phyloP scores from a whole-genome alignment of 2,113 vertebrate genomes.

The Anoura caudifer region DNA sequence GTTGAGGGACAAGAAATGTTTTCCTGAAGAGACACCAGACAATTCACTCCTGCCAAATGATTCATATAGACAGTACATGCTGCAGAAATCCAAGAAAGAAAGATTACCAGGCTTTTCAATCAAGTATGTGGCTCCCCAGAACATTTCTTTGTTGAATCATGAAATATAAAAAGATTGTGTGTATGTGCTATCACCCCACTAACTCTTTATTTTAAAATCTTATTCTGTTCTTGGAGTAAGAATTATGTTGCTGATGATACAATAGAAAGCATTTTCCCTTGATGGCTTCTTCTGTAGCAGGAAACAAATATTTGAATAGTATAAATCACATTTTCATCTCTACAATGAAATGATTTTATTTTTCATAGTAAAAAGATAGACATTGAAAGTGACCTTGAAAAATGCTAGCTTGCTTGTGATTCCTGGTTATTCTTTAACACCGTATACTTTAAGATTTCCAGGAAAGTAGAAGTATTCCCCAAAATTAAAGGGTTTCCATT shows the following conservation, averaged over 20 bases:
- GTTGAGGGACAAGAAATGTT: not conserved
- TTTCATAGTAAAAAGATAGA: conserved; percentile 8
- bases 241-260: not conserved
- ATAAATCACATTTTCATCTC: not conserved
- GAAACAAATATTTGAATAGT: conserved; percentile 31
- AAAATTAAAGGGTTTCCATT: not conserved
- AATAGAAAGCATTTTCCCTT: not conserved
- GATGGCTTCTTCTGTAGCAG: not conserved
- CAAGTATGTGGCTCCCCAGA: not conserved
- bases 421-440: not conserved
- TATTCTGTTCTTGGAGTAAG: not conserved
- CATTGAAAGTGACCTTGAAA: conserved; percentile 18
- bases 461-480: not conserved
- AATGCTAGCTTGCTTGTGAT: not conserved
- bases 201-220: not conserved
- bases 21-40: not conserved
- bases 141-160: conserved; percentile 19
- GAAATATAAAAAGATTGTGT: not conserved
- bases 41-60: not conserved
- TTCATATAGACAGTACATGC: not conserved
- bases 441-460: not conserved
- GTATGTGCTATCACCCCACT: not conserved
- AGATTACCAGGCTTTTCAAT: not conserved
- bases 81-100: conserved; percentile 16
- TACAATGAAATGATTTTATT: not conserved